Conservation (phyloP, 2,797 vertebrate species). For the Oceanodroma leucorhoa region DNA sequence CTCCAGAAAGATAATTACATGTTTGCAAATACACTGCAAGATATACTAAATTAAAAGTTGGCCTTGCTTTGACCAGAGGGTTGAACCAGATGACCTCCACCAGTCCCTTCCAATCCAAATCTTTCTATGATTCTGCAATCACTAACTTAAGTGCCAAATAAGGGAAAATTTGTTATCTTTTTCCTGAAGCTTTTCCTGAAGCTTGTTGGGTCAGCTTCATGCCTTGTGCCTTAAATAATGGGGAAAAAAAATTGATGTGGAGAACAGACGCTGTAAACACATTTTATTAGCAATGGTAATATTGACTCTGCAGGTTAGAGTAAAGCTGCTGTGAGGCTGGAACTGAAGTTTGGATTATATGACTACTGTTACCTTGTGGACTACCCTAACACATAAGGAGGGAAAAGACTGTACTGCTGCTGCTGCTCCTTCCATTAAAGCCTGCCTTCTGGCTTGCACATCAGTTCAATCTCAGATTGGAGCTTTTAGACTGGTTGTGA, state of each 20-base stretch:
- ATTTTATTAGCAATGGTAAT: background rate
- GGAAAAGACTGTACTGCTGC: background rate
- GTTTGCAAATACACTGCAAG: background rate
- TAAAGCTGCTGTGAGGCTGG: background rate
- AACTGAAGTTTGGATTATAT: background rate
- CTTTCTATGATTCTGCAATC: background rate
- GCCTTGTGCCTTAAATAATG: background rate
- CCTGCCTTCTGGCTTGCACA: background rate
- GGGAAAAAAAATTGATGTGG: fast-evolving
- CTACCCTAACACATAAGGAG: background rate
- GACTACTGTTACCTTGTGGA: background rate
- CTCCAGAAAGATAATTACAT: background rate
- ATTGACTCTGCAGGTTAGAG: background rate
- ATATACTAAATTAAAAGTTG: background rate
- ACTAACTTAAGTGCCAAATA: background rate
- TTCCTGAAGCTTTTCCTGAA: background rate
- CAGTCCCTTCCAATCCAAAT: background rate
- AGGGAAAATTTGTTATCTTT: background rate
- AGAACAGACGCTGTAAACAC: background rate
- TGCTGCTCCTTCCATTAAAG: background rate
- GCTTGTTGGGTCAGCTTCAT: background rate
- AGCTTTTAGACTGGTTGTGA: background rate
- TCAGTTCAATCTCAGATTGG: background rate
- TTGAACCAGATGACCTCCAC: background rate
- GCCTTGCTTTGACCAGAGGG: background rate